Evolutionary conservation across 1,140 invertebrate genomes (phyloP).

Genomic region (Metaphire vulgaris): DNA sequence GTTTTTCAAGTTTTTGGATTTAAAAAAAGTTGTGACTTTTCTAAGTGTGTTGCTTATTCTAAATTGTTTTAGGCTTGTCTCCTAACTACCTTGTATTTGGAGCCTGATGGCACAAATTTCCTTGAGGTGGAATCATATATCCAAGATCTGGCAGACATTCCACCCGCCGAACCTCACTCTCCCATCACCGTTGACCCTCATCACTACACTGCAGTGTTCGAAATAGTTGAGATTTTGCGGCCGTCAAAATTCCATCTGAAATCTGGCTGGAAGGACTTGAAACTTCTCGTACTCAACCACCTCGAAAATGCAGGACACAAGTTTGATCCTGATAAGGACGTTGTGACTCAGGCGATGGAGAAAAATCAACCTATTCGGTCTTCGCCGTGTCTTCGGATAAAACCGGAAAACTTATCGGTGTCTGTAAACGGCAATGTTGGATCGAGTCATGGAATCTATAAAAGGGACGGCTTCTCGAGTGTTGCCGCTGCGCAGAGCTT

Average conservation of each 20-base stretch:
- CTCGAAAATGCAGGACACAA: neutral
- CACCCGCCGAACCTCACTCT: neutral
- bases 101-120: slow-evolving; percentile 6
- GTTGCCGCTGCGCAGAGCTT: neutral
- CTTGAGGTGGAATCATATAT: neutral
- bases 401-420: neutral
- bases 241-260: neutral
- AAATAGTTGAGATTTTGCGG: slow-evolving; percentile 1
- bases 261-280: slow-evolving; percentile 9
- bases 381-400: neutral
- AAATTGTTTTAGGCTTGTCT: slow-evolving; percentile 13
- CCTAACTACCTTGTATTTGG: slow-evolving; percentile 11
- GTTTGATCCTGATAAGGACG: neutral
- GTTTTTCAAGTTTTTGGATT: too few species aligned
- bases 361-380: too few species aligned
- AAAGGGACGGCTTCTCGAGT: neutral
- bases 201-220: neutral
- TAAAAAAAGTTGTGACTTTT: too few species aligned
- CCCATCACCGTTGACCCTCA: neutral
- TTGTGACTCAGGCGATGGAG: neutral
- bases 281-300: neutral
- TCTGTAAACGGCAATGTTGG: neutral
- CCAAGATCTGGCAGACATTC: neutral
- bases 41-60: too few species aligned
- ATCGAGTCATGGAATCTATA: neutral